Conservation (phyloP, 2,797 vertebrate genomes). For the Intellagama lesueurii region DNA sequence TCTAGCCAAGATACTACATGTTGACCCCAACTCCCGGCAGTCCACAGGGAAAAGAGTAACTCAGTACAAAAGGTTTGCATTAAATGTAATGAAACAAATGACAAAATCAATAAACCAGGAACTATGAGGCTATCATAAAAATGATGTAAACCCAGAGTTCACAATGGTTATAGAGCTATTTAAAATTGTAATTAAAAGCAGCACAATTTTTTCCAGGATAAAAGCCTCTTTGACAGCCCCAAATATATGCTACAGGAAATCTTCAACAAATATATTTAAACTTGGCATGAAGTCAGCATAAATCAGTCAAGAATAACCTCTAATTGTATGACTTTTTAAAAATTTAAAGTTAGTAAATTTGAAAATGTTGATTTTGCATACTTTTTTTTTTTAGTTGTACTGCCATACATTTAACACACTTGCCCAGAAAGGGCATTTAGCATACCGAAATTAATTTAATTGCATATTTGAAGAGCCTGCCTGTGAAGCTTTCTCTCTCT, state of each 20-base stretch:
- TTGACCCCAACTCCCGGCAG: constrained; percentile 68
- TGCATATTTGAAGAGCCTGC: constrained; percentile 73
- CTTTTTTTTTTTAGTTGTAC: constrained; percentile 67
- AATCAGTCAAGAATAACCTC: constrained; percentile 75
- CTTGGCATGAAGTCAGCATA: constrained; percentile 76
- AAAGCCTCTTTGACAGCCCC: constrained; percentile 79
- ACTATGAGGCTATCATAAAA: constrained; percentile 80
- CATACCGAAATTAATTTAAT: constrained; percentile 64
- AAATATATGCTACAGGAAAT: constrained; percentile 80
- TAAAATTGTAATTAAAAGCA: constrained; percentile 87
- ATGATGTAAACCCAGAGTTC: constrained; percentile 83
- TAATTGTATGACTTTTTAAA: constrained; percentile 57
- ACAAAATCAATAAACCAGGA: constrained; percentile 87
- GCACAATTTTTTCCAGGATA: constrained; percentile 77
- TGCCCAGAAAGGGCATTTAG: constrained; percentile 73
- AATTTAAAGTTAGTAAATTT: constrained; percentile 67
- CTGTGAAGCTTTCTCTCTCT: constrained; percentile 59
- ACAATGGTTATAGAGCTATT: constrained; percentile 82
- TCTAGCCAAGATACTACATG: constrained; percentile 58
- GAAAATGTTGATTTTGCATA: constrained; percentile 74
- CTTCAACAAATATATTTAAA: constrained; percentile 80
- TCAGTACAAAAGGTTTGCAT: constrained; percentile 83
- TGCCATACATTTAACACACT: constrained; percentile 77
- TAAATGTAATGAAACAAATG: constrained; percentile 85
- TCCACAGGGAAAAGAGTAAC: constrained; percentile 68